Evolutionary conservation across 1,140 invertebrate genomes (phyloP), one percentile per base, ranked within the genome.

Genomic region (Drosophila simulans): DNA sequence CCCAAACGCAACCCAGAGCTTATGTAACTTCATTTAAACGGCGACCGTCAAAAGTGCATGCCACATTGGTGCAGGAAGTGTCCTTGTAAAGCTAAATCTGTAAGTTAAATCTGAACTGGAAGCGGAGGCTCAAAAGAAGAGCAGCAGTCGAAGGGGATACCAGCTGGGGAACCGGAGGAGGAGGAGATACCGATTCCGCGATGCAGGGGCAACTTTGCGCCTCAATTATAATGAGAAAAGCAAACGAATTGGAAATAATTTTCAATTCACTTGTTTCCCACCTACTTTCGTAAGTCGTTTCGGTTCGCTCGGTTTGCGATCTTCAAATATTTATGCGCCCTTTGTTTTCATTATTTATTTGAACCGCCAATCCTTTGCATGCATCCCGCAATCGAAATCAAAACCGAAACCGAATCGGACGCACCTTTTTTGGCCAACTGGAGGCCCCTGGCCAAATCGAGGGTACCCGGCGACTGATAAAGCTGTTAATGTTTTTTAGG

Each of bases 151-250:
- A 55, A 27, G 31, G 48, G 37, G 34, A 54, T 48, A 35, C 17
- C 12, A 8, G 13, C 55, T 20, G 42, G 15, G 37, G 15, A 59
- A 52, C 20, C 25, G 37, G 13, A 42, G 25, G 27, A 17, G 17
- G 17, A 27, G 27, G 43, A 58, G 79, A 66, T 55, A 35, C 46
- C 31, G 17, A 56, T 40, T 13, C 42, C 57, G 10, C 58, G 71
- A 39, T 52, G 46, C 72, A 76, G 48, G 34, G 31, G 64, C 53
- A 66, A 65, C 60, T 60, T 60, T 82, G 64, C 56, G 65, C 58
- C 80, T 89, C 83, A 91, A 91, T 91, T 91, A 91, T 91, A 91
- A 91, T 91, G 89, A 91, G 89, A 91, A 91, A 88, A 88, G 89
- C 89, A 91, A 91, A 91, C 89, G 89, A 91, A 91, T 85, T 85